A percentile compares a stretch with the other conserved stretches of the same genome.
Conservation (phyloP, 2,797 vertebrate species). For the Gorsachius magnificus region DNA sequence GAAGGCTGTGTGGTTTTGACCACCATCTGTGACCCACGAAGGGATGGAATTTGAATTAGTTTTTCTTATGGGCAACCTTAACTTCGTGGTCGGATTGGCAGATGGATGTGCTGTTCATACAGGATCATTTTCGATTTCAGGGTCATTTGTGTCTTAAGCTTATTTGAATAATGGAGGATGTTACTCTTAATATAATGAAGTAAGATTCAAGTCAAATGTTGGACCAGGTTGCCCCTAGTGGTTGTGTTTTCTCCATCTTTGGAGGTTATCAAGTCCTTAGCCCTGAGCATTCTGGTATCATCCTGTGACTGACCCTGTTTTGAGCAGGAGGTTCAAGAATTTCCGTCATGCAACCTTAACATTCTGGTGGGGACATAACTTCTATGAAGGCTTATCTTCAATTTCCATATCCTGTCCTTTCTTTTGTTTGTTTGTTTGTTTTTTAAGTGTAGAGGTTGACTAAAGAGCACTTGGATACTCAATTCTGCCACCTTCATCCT, state of each 20-base stretch:
- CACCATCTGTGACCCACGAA: neutral
- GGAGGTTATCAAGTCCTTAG: neutral
- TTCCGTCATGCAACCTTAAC: neutral
- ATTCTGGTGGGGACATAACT: neutral
- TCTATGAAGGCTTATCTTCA: neutral
- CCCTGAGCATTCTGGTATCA: neutral
- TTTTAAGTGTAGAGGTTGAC: neutral
- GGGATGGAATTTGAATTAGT: neutral
- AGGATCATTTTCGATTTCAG: neutral
- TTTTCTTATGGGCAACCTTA: neutral
- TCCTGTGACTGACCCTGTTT: neutral
- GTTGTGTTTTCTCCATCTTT: neutral
- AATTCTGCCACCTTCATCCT: neutral
- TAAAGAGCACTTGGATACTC: neutral
- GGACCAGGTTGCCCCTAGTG: neutral
- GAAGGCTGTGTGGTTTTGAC: neutral
- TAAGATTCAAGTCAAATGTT: neutral
- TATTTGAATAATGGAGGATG: neutral
- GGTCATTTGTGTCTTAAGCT: neutral
- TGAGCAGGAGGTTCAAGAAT: neutral
- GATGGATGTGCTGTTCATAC: neutral
- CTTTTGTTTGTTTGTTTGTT: rapidly evolving
- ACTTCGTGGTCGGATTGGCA: neutral
- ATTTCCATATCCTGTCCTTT: neutral
- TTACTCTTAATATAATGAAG: neutral